Evolutionary conservation across 2,797 vertebrate genomes (phyloP).

Genomic region (Girardinus metallicus): DNA sequence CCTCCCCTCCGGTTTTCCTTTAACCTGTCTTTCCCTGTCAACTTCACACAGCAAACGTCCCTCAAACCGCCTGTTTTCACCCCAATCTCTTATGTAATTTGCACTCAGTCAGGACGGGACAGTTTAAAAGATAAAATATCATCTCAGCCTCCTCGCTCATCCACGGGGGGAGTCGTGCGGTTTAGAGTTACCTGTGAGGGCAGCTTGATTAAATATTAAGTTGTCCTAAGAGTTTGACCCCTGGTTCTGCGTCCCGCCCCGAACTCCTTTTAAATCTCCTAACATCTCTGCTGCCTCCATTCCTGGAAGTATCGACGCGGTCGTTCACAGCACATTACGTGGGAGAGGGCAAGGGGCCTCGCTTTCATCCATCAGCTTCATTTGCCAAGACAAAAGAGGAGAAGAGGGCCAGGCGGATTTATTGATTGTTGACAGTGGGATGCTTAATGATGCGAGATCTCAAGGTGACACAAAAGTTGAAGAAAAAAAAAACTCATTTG

Average conservation of each 20-base stretch:
- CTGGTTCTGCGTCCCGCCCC: slow-evolving; percentile 42
- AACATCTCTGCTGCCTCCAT: slow-evolving; percentile 3
- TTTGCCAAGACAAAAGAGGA: slow-evolving; percentile 60
- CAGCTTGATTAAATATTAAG: slow-evolving; percentile 81
- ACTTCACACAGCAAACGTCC: slow-evolving; percentile 17
- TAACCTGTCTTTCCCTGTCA: slow-evolving; percentile 35
- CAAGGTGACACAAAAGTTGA: slow-evolving; percentile 67
- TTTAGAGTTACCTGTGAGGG: slow-evolving; percentile 67
- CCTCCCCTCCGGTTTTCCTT: slow-evolving; percentile 29
- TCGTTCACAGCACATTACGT: slow-evolving; percentile 55
- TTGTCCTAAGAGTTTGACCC: slow-evolving; percentile 72
- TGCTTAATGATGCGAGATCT: slow-evolving; percentile 42
- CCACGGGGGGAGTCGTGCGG: slow-evolving; percentile 58
- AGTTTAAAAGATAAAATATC: slow-evolving; percentile 53
- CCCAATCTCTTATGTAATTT: slow-evolving; percentile 32
- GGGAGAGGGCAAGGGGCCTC: slow-evolving; percentile 35
- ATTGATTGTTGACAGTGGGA: slow-evolving; percentile 62
- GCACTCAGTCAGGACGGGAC: slow-evolving; percentile 44
- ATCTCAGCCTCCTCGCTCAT: slow-evolving; percentile 17
- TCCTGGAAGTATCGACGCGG: slow-evolving; percentile 50
- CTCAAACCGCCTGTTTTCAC: slow-evolving; percentile 10
- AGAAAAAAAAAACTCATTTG: slow-evolving; percentile 26
- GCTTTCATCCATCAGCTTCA: slow-evolving; percentile 72
- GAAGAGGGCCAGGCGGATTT: slow-evolving; percentile 41
- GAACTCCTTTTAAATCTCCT: slow-evolving; percentile 19